Conservation (phyloP, 2,113 vertebrate genomes). For the Pterocles burchelli region DNA sequence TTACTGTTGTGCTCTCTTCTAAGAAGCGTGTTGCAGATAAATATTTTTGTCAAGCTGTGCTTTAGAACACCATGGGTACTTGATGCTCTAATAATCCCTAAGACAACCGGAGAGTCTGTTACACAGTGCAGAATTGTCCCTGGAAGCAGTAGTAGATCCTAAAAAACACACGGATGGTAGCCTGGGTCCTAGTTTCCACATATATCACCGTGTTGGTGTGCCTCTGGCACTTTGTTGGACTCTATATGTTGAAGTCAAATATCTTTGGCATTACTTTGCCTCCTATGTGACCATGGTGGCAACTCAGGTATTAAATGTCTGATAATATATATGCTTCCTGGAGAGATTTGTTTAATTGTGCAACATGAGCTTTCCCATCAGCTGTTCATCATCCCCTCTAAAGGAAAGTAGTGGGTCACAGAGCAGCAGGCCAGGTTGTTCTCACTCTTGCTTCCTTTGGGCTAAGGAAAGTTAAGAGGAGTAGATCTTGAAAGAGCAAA, state of each 20-base stretch:
- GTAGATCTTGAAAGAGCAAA: neutral
- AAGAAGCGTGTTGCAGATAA: neutral
- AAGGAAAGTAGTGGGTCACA: neutral
- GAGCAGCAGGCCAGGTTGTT: neutral
- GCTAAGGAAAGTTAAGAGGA: neutral
- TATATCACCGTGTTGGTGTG: neutral
- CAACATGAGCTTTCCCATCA: neutral
- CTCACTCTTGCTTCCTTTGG: neutral
- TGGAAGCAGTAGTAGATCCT: neutral
- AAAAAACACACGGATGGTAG: neutral
- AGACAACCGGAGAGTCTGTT: neutral
- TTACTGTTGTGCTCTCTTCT: slow-evolving; percentile 15
- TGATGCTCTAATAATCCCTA: neutral
- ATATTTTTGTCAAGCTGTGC: neutral
- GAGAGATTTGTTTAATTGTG: neutral
- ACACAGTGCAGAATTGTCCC: neutral
- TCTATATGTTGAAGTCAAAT: neutral
- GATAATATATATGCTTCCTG: neutral
- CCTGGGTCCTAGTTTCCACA: neutral
- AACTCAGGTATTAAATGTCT: neutral
- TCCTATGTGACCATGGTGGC: neutral
- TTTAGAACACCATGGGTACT: neutral
- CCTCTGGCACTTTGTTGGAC: accelerated
- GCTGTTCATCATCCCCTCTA: neutral
- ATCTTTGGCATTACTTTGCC: neutral